Conservation (phyloP, 2,888 invertebrate species). For the Cremastinae sp. region DNA sequence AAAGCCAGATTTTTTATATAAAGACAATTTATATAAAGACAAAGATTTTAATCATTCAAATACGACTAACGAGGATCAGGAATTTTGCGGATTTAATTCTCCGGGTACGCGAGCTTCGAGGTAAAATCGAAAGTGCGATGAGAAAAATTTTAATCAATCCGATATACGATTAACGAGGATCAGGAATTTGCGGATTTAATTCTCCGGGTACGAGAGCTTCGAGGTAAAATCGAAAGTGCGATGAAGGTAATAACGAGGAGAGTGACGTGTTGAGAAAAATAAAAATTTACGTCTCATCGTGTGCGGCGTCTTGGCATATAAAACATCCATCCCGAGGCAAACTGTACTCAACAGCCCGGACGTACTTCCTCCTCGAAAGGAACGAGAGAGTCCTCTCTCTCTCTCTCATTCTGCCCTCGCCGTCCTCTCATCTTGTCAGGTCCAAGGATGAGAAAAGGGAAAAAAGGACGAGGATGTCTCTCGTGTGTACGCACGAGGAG, state of each 20-base stretch:
- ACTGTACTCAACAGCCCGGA: slow-evolving; percentile 34
- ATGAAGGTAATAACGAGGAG: slow-evolving; percentile 53
- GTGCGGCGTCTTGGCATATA: slow-evolving; percentile 53
- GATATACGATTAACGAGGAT: neutral
- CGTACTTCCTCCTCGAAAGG: slow-evolving; percentile 43
- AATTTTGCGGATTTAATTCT: too few species aligned
- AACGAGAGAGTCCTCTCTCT: slow-evolving; percentile 20
- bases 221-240: slow-evolving; percentile 38
- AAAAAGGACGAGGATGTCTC: slow-evolving; percentile 44
- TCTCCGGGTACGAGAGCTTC: slow-evolving; percentile 5
- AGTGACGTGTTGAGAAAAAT: slow-evolving; percentile 54
- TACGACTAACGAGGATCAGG: neutral
- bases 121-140: too few species aligned
- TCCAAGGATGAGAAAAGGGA: slow-evolving; percentile 29
- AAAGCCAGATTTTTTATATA: too few species aligned
- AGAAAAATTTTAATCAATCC: neutral
- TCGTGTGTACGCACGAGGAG: slow-evolving; percentile 52
- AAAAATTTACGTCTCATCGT: slow-evolving; percentile 56
- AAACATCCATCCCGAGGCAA: slow-evolving; percentile 58
- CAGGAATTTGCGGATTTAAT: too few species aligned
- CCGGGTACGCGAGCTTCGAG: slow-evolving; percentile 17
- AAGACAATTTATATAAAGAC: too few species aligned
- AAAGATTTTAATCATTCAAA: neutral
- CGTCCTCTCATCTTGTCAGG: slow-evolving; percentile 9
- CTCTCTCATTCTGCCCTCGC: slow-evolving; percentile 40